Evolutionary conservation across 1,140 invertebrate genomes (phyloP).

Genomic region (Drosophila novamexicana): DNA sequence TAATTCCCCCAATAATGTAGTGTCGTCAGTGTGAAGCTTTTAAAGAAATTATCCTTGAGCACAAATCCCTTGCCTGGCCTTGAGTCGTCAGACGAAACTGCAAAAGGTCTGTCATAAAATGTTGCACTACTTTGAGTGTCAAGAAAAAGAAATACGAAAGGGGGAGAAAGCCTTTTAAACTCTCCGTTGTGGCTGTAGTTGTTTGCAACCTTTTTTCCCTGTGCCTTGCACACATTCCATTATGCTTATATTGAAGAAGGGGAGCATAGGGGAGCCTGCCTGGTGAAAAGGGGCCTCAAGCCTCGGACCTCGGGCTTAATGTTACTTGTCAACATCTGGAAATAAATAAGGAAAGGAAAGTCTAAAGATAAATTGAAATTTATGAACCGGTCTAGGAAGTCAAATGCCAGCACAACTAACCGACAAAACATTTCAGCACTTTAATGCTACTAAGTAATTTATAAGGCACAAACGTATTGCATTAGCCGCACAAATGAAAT

Average conservation of each 20-base stretch:
- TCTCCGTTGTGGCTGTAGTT: slow-evolving; percentile 6
- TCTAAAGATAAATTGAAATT: slow-evolving; percentile 77
- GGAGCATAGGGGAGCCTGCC: background rate
- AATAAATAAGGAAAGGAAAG: slow-evolving; percentile 57
- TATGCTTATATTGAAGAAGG: slow-evolving; percentile 8
- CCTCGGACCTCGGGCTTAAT: slow-evolving; percentile 15
- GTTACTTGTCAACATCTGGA: slow-evolving; percentile 74
- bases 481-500: slow-evolving; percentile 58
- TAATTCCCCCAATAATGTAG: background rate
- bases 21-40: slow-evolving; percentile 12
- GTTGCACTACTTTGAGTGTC: slow-evolving; percentile 39
- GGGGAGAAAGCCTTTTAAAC: slow-evolving; percentile 37
- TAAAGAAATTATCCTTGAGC: slow-evolving; percentile 26
- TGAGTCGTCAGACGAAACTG: slow-evolving; percentile 28
- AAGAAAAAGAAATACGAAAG: background rate
- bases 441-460: slow-evolving; percentile 74
- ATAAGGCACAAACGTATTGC: slow-evolving; percentile 56
- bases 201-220: slow-evolving; percentile 23
- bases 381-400: slow-evolving; percentile 71
- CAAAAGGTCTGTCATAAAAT: slow-evolving; percentile 50
- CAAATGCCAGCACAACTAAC: slow-evolving; percentile 51
- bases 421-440: slow-evolving; percentile 59
- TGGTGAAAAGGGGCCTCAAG: background rate
- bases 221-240: slow-evolving; percentile 40
- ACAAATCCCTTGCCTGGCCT: slow-evolving; percentile 27